Evolutionary conservation across 2,888 invertebrate species (phyloP).

Genomic region (Amblyjoppa proteus): DNA sequence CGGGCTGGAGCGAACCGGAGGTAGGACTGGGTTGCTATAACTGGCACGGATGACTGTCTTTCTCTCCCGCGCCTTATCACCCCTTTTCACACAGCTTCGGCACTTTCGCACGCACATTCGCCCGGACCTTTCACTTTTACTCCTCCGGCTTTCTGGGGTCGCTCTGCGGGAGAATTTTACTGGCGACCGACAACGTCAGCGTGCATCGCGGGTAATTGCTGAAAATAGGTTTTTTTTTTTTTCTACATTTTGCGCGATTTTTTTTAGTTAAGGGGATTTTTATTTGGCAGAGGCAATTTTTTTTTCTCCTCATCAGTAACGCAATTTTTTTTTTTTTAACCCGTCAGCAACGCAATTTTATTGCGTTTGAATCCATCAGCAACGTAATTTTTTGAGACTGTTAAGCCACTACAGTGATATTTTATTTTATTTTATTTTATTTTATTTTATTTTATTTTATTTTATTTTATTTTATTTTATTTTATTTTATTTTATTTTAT

Average conservation of each 20-base stretch:
- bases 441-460: neutral
- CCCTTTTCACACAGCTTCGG: constrained; percentile 31
- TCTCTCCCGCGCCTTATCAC: constrained; percentile 29
- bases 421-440: neutral
- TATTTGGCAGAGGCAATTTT: no score
- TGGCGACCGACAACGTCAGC: neutral
- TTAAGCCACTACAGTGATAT: no score
- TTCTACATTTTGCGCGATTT: neutral
- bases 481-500: neutral
- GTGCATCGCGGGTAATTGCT: neutral
- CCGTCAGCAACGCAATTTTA: no score
- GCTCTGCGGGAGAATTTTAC: constrained; percentile 27
- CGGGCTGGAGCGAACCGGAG: constrained; percentile 36
- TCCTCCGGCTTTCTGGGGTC: constrained; percentile 25
- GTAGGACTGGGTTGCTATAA: neutral
- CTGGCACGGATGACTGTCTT: neutral
- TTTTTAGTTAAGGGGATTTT: neutral
- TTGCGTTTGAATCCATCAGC: no score
- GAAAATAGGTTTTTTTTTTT: neutral
- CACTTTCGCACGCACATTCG: constrained; percentile 29
- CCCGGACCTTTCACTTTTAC: constrained; percentile 55
- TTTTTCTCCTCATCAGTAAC: no score
- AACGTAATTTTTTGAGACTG: no score
- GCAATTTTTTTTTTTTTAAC: no score
- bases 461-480: neutral